Percentiles rank a stretch among this genome's conserved stretches.
Conservation (phyloP, 2,113 vertebrate species). For the Panthera tigris region DNA sequence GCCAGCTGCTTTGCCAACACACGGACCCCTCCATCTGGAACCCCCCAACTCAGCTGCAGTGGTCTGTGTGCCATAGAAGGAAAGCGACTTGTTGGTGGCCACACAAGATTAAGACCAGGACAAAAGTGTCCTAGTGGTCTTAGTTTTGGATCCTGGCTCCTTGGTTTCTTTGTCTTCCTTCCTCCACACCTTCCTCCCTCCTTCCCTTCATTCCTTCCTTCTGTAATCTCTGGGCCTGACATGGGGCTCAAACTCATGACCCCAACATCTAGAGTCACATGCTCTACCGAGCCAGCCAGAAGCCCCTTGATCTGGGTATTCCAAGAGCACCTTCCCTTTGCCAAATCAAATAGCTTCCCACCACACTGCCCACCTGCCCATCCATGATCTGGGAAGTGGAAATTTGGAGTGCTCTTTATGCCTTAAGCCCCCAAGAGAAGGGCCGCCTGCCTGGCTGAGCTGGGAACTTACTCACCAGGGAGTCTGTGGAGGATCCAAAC, state of each 20-base stretch:
- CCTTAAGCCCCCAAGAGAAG: neutral
- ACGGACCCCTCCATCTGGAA: neutral
- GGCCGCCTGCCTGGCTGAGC: neutral
- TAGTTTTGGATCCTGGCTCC: neutral
- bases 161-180: too few species aligned
- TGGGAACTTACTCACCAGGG: constrained; percentile 56
- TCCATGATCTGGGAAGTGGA: neutral
- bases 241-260: neutral
- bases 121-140: neutral
- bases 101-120: neutral
- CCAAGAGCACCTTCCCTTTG: neutral
- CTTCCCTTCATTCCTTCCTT: neutral
- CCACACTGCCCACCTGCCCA: neutral
- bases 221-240: neutral
- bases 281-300: neutral
- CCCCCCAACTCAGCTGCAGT: too few species aligned
- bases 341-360: neutral
- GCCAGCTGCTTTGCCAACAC: neutral
- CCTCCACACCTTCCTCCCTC: neutral
- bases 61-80: rapidly evolving
- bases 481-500: constrained; percentile 35
- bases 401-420: neutral
- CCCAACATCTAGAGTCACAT: neutral
- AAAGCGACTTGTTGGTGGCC: neutral
- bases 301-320: neutral